phyloP scores from a whole-genome alignment of 2,797 vertebrate genomes.

The Enteromius thamalakanensis region DNA sequence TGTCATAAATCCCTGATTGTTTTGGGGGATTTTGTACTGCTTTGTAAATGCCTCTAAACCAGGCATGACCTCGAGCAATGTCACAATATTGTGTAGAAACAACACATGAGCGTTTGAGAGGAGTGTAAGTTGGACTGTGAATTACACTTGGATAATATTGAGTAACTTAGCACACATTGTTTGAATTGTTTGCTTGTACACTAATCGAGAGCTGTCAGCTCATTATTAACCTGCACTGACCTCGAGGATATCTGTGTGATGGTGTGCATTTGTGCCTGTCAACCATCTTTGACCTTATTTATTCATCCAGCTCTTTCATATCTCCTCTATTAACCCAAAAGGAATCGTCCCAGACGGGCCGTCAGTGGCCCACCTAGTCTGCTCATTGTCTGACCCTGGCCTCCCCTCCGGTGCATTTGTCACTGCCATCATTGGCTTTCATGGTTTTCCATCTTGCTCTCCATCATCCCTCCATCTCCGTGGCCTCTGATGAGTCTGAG shows the following conservation, averaged over 20 bases:
- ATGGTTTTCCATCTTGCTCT: conserved; percentile 27
- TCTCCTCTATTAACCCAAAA: conserved; percentile 39
- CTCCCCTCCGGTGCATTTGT: conserved; percentile 42
- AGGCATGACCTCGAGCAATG: not conserved
- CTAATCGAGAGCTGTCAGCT: conserved; percentile 1
- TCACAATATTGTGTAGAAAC: not conserved
- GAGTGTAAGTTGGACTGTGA: not conserved
- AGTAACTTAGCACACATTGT: not conserved
- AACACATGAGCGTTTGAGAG: not conserved
- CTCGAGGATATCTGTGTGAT: not conserved
- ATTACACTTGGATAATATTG: not conserved
- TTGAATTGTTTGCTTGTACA: not conserved
- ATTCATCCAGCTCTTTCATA: conserved; percentile 39
- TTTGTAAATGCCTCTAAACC: not conserved
- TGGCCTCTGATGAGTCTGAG: conserved; percentile 43
- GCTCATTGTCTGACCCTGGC: conserved; percentile 35
- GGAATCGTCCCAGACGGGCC: conserved; percentile 44
- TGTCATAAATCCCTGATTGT: not conserved
- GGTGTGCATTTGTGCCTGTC: conserved; percentile 22
- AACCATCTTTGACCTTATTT: conserved; percentile 46
- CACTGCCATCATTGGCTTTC: conserved; percentile 47
- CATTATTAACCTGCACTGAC: conserved; percentile 8
- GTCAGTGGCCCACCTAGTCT: conserved; percentile 40
- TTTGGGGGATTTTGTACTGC: not conserved
- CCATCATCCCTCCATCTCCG: conserved; percentile 29